Base-by-base conservation (phyloP, 2,113 vertebrate species). In the Muscicapa adusta region DNA sequence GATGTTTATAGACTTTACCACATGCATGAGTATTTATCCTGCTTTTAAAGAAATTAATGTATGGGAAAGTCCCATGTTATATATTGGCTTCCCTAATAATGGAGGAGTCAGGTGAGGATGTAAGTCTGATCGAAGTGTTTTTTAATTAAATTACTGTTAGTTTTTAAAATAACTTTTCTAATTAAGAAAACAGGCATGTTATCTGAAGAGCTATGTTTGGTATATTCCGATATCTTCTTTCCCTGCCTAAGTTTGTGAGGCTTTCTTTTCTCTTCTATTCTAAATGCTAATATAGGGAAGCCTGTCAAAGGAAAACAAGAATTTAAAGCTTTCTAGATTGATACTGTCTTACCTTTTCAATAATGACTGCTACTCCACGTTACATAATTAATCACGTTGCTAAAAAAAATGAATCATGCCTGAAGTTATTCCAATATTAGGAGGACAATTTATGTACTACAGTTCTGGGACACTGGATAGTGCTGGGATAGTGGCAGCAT, bases 31-130 rank as follows among this genome's bases (percentile, higher is more conserved):
- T 67, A 24, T 83, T 80, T n/a, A 8, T 91, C 47, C 17, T 34
- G 80, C 14, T 88, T 17, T 60, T 61, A 54, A 71, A 85, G 48
- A 45, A 47, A n/a, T 38, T 40, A 0, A 19, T 36, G 3, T 83
- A 36, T 40, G 13, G 33, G 20, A 91, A 61, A 92, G 18, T 10
- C 25, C 9, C 19, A 8, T 34, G 5, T 77, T 60, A 47, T 12
- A 51, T 13, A 26, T 5, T 43, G 26, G 5, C 9, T 74, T 92
- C 58, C 88, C 34, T 77, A 71, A 79, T 28, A 81, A 33, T 2
- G 2, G 3, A 4, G 7, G 9, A 31, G 0, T 25, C 6, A 9
- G 14, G 6, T 38, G 7, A 36, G 9, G 2, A 47, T 75, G 58
- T 29, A 38, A 3, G 6, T 61, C 45, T 89, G 58, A 58, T 77